Conservation (phyloP, 1,140 invertebrate genomes). For the Babylonia areolata region DNA sequence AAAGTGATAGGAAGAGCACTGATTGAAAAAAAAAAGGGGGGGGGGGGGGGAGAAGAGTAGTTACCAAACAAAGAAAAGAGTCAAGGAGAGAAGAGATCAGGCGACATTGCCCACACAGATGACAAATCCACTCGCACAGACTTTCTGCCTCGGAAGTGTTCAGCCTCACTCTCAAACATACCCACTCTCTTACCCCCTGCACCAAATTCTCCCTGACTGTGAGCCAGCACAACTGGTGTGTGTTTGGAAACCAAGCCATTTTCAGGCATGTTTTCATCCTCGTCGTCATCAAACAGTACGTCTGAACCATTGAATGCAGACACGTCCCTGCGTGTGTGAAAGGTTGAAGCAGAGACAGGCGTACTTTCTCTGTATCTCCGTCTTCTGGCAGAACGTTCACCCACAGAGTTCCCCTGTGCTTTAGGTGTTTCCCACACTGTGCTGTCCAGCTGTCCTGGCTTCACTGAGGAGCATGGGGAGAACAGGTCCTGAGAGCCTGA, state of each 20-base stretch:
- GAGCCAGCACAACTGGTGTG: too few relatives aligned
- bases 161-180: not conserved
- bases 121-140: not conserved
- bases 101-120: not conserved
- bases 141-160: not conserved
- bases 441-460: not conserved
- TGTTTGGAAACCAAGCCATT: too few relatives aligned
- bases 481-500: constrained; percentile 23
- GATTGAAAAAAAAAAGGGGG: too few relatives aligned
- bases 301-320: not conserved
- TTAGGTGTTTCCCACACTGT: not conserved
- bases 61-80: too few relatives aligned
- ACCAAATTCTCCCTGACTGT: not conserved
- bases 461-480: not conserved
- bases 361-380: not conserved
- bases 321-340: not conserved
- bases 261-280: not conserved
- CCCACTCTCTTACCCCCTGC: not conserved
- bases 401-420: not conserved
- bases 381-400: not conserved
- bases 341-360: too few relatives aligned
- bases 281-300: constrained; percentile 3
- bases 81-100: constrained; percentile 23
- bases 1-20: too few relatives aligned
- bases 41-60: too few relatives aligned